Evolutionary conservation across 2,888 invertebrate species (phyloP).

Genomic region (Cerceris rybyensis): DNA sequence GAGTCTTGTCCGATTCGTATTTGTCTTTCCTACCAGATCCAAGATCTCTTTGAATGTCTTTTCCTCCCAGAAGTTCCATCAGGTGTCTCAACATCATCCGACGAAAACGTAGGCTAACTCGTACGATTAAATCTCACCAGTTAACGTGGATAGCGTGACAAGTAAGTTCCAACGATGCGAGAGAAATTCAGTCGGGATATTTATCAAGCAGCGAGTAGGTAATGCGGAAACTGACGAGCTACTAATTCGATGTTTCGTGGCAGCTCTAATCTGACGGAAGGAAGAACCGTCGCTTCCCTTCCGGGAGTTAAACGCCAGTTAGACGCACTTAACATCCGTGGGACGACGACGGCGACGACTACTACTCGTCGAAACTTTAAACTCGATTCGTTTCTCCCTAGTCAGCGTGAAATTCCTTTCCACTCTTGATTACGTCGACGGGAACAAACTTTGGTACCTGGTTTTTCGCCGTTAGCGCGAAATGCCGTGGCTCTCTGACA

Average conservation of each 20-base stretch:
- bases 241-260: constrained; percentile 70
- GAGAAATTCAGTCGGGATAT: constrained; percentile 34
- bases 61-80: too few species aligned
- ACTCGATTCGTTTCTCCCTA: constrained; percentile 65
- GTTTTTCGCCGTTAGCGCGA: not conserved
- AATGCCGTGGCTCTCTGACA: not conserved
- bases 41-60: too few species aligned
- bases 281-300: constrained; percentile 64
- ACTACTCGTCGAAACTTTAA: constrained; percentile 70
- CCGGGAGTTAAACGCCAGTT: constrained; percentile 69
- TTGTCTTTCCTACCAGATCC: too few species aligned
- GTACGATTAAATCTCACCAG: not conserved
- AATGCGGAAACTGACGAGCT: constrained; percentile 60
- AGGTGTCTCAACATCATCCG: not conserved
- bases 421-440: too few species aligned
- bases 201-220: constrained; percentile 54
- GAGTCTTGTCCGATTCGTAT: too few species aligned
- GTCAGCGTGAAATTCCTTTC: constrained; percentile 56
- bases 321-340: constrained; percentile 67
- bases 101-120: not conserved
- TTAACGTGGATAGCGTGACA: constrained; percentile 16
- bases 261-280: constrained; percentile 70
- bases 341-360: constrained; percentile 35
- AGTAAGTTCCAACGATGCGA: constrained; percentile 25
- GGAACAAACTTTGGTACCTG: constrained; percentile 10